Base-by-base conservation (phyloP, 1,140 invertebrate species). In the Pogonomyrmex barbatus region DNA sequence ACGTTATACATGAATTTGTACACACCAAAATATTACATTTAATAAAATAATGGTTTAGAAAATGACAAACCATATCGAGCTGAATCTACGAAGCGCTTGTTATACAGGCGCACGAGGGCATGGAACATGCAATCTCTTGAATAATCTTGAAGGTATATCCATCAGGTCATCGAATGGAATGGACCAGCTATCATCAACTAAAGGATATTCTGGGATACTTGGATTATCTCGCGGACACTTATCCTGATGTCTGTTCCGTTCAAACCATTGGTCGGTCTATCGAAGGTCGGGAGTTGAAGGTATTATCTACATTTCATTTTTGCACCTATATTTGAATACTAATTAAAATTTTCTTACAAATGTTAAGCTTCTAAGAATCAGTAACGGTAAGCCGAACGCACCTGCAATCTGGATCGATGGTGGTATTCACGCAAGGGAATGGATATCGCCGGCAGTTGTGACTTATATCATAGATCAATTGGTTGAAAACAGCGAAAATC, bases 361-460 rank as follows among this genome's bases (percentile, higher is more conserved):
- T 39, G 17, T 33, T 70, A 39, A 96, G 96, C 93, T 96, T 24
- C 84, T 96, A 45, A 96, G 97, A 83, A 97, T 97, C 52, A 97
- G 97, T 62, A 94, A 94, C 30, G 94, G 94, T 5, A 85, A 90
- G 9, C 58, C 89, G 73, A 89, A 91, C 8, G 93, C 91, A n/a
- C 94, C 95, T 12, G 95, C 94, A 47, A 95, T 95, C 58, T 96
- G 94, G 96, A 95, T 97, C 71, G 97, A 97, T 92, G 96, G 96
- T 81, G 97, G 96, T 30, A 97, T 97, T 68, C 97, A 97, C 90
- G 96, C 97, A 1, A 95, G 97, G 77, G 97, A 98, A 95, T 98
- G 98, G 98, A 97, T 98, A 56, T 96, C 97, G 0, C 97, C 97
- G 8, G 97, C 97, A 0, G 93, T 95, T 0, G 96, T 96, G 10